Percentiles rank a stretch among this genome's conserved stretches.
phyloP scores from a whole-genome alignment of 1,140 invertebrate species.

The Drosophila setifemur region DNA sequence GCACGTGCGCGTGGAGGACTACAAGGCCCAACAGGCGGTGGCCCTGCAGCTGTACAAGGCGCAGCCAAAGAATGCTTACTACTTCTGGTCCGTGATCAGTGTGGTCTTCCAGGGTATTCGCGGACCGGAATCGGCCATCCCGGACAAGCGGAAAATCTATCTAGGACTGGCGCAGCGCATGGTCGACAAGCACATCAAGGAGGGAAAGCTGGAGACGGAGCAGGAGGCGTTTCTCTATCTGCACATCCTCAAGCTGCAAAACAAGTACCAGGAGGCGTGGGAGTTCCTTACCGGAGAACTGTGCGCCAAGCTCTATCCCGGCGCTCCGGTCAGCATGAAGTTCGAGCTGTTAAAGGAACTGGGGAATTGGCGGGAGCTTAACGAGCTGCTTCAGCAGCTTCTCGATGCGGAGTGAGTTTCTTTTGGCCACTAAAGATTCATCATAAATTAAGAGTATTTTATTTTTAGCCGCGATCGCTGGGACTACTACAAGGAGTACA shows the following conservation, averaged over 20 bases:
- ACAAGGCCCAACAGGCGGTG: slow-evolving; percentile 94
- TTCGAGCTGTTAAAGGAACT: slow-evolving; percentile 90
- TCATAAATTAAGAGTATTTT: neutral
- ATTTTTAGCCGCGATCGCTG: slow-evolving; percentile 87
- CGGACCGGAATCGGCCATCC: slow-evolving; percentile 82
- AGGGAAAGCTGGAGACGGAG: slow-evolving; percentile 95
- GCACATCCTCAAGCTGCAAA: slow-evolving; percentile 93
- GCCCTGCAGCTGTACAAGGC: slow-evolving; percentile 95
- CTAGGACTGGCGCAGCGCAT: slow-evolving; percentile 93
- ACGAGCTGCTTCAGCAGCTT: slow-evolving; percentile 87
- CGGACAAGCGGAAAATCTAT: slow-evolving; percentile 86
- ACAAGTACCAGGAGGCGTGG: slow-evolving; percentile 92
- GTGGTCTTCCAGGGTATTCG: slow-evolving; percentile 90
- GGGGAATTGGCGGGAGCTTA: slow-evolving; percentile 88
- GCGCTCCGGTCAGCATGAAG: slow-evolving; percentile 86
- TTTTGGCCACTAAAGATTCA: too few relatives aligned
- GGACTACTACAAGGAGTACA: slow-evolving; percentile 89
- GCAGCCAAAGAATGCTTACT: slow-evolving; percentile 97
- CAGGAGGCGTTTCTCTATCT: slow-evolving; percentile 96
- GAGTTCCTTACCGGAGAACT: slow-evolving; percentile 90
- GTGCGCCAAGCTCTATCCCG: slow-evolving; percentile 85
- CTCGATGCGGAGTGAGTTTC: slow-evolving; percentile 86
- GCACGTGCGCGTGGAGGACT: slow-evolving; percentile 94
- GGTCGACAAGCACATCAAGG: slow-evolving; percentile 93
- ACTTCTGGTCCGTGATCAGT: slow-evolving; percentile 99